Evolutionary conservation across 2,797 vertebrate genomes (phyloP), one percentile per base, ranked within the genome.

Genomic region (Limnodromus scolopaceus): DNA sequence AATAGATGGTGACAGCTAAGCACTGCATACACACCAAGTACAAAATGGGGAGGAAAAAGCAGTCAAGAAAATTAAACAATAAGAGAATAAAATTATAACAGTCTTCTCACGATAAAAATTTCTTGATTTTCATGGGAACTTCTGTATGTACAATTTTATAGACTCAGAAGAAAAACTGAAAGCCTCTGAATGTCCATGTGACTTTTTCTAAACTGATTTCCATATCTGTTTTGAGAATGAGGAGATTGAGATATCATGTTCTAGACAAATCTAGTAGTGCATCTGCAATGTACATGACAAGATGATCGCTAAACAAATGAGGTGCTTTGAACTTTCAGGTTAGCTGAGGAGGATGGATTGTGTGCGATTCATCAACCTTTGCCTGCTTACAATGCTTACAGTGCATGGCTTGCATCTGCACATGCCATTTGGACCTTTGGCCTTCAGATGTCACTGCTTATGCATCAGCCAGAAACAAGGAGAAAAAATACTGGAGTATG

Each of bases 391-490:
- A 80, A n/a, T 0, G 4, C 32, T 80, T 74, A 64, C 0, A 0
- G 57, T 77, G 17, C 9, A 17, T 30, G 38, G 3, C 38, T 91
- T 77, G 10, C 41, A 64, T 75, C 57, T 49, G 39, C 34, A 49
- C 24, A 34, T 68, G 57, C 34, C 13, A 1, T 90, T 87, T 68
- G 30, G 48, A 94, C 30, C 28, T 83, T 65, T 75, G 38, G 53
- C 76, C 61, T 92, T 93, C 76, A 74, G 88, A 78, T 74, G 48
- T 83, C 75, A 80, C 64, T 66, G 60, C 69, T 89, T 70, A 49
- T 69, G 74, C 63, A 61, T 53, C 48, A 84, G 30, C 28, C 61
- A 93, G 43, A 80, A 94, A 65, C 12, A 70, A 60, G 23, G 19
- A 48, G 14, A 41, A 84, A 89, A 95, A 96, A 43, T 64, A 46